Conservation (phyloP, 2,113 vertebrate genomes). For the Xiphophorus couchianus region DNA sequence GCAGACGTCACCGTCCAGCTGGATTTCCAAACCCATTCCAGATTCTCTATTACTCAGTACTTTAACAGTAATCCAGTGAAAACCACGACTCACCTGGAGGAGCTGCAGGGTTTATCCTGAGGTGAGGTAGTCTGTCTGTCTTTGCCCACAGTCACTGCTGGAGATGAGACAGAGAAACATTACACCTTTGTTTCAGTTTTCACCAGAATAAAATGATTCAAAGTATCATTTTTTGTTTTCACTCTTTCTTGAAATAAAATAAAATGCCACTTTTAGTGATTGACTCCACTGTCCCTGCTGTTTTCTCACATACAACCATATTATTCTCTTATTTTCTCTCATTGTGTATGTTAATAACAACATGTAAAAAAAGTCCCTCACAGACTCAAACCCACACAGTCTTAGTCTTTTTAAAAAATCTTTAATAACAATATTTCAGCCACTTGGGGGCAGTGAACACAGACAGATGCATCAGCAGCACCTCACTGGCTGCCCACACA, state of each 20-base stretch:
- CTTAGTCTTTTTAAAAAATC: not conserved
- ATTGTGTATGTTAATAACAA: not conserved
- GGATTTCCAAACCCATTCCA: not conserved
- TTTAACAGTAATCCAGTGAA: not conserved
- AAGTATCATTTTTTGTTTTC: not conserved
- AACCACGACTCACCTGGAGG: slow-evolving; percentile 45
- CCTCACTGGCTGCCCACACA: not conserved
- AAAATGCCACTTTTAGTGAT: not conserved
- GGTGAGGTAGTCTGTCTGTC: slow-evolving; percentile 31
- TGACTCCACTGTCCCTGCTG: not conserved
- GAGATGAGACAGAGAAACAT: slow-evolving; percentile 26
- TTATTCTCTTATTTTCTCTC: not conserved
- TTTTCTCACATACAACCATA: not conserved
- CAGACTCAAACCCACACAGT: not conserved
- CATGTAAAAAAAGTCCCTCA: not conserved
- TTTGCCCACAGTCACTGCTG: not conserved
- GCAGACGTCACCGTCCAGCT: not conserved
- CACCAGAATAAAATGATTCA: not conserved
- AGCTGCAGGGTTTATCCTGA: slow-evolving; percentile 19
- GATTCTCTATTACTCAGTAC: not conserved
- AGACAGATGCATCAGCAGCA: not conserved
- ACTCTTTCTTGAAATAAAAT: not conserved
- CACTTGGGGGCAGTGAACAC: slow-evolving; percentile 7
- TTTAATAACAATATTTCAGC: not conserved
- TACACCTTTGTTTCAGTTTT: not conserved